Base-by-base conservation (phyloP, 2,888 invertebrate species). In the Thereva nobilitata region DNA sequence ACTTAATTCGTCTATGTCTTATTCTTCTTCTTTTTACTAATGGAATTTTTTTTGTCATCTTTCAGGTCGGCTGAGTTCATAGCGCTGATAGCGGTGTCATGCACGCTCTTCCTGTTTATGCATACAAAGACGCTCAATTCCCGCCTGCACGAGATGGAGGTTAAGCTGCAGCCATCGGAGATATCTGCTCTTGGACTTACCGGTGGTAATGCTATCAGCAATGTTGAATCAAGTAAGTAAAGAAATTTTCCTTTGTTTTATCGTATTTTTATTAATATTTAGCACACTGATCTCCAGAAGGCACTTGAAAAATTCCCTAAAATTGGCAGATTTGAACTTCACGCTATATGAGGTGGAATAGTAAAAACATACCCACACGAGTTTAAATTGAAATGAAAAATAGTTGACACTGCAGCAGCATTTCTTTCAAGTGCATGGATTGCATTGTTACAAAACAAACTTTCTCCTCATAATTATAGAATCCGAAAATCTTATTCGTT, bases 61-160 rank as follows among this genome's bases (percentile, higher is more conserved):
- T 85, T 55, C 84, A 93, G 93, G 80, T 91, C 92, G 66, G 91
- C 90, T 76, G 92, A 93, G 82, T 83, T 93, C 76, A 88, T 93
- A 73, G 92, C 93, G 12, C 82, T 93, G 71, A 84, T 92, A 75
- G 92, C 92, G 41, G 87, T 93, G 70, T 92, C 92, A 54, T 90
- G 91, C 75, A 92, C 92, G 1, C 83, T 93, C 75, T 92, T 93
- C 82, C 86, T 93, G 74, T 92, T 92, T 80, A 84, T 93, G 72
- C 93, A 93, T 83, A 93, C 92, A 59, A 84, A 91, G 73, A 91
- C 91, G 78, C 83, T 93, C 69, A 91, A 90, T 83, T 90, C 90
- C 70, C 88, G 90, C 78, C 84, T 93, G 71, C 87, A 86, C 70
- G 89, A 91, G 79, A 92, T 92, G 90, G 89, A 92, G 80, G 87